These are phyloP conservation scores for Lamellibrachia columna DNA, from an alignment of 2,888 invertebrate genomes.

Conservation along the genomic window DNA sequence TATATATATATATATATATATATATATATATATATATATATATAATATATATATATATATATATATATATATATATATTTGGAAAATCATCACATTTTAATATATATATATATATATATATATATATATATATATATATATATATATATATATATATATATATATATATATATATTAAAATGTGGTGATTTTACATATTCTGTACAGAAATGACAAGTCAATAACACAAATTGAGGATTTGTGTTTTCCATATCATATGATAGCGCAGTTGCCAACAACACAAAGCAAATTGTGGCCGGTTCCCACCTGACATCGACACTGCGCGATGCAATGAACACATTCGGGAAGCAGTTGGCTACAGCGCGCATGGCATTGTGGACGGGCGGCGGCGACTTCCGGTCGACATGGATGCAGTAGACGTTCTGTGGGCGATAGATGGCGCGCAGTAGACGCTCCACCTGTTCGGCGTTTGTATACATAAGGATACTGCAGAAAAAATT, in stretches of 20 bases:
- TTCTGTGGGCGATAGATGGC: constrained; percentile 22
- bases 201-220: not conserved
- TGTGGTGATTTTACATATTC: not conserved
- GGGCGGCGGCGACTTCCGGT: not conserved
- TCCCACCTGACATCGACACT: constrained; percentile 19
- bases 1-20: no score
- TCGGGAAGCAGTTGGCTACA: constrained; percentile 19
- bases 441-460: constrained; percentile 23
- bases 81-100: not conserved
- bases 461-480: constrained; percentile 3
- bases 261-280: not conserved
- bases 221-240: not conserved
- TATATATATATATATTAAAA: not conserved
- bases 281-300: not conserved
- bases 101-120: no score
- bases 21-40: no score
- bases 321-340: constrained; percentile 10
- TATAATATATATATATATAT: no score
- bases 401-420: constrained; percentile 25
- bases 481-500: not conserved
- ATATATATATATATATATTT: no score
- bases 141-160: no score
- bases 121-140: no score
- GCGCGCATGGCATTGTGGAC: constrained; percentile 14
- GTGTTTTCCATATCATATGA: not conserved